These are phyloP conservation scores for Coilia nasus DNA, from an alignment of 2,797 vertebrate species.

Conservation along the genomic window DNA sequence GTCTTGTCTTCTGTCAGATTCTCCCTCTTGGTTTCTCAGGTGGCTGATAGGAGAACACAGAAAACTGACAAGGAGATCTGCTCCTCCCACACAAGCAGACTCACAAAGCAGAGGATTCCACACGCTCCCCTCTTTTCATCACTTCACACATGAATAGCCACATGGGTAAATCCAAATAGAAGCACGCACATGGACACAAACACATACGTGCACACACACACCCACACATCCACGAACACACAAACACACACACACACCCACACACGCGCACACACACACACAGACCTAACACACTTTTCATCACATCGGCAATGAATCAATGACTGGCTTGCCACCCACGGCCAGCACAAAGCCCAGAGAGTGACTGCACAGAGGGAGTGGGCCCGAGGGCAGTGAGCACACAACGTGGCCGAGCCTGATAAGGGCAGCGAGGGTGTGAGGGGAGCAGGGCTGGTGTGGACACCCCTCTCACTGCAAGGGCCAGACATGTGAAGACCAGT, in stretches of 20 bases:
- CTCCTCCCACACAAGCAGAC: background rate
- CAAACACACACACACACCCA: conserved; percentile 1
- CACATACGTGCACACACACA: background rate
- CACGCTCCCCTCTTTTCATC: background rate
- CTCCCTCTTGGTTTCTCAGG: background rate
- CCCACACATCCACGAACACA: background rate
- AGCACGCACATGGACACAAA: background rate
- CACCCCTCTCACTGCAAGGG: background rate
- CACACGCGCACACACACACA: background rate
- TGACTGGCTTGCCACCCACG: background rate
- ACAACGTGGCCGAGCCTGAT: background rate
- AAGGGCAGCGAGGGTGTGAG: background rate
- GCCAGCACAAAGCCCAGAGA: conserved; percentile 1
- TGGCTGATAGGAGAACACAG: background rate
- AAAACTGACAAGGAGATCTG: background rate
- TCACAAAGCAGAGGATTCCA: background rate
- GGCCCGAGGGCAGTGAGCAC: background rate
- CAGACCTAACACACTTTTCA: background rate
- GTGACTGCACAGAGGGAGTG: background rate
- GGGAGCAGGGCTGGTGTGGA: background rate
- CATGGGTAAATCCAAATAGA: background rate
- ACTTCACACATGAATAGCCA: background rate
- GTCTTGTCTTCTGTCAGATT: background rate
- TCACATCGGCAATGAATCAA: background rate
- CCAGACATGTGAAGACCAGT: background rate